Evolutionary conservation across 2,797 vertebrate genomes (phyloP).

Genomic region (Brotula barbata): DNA sequence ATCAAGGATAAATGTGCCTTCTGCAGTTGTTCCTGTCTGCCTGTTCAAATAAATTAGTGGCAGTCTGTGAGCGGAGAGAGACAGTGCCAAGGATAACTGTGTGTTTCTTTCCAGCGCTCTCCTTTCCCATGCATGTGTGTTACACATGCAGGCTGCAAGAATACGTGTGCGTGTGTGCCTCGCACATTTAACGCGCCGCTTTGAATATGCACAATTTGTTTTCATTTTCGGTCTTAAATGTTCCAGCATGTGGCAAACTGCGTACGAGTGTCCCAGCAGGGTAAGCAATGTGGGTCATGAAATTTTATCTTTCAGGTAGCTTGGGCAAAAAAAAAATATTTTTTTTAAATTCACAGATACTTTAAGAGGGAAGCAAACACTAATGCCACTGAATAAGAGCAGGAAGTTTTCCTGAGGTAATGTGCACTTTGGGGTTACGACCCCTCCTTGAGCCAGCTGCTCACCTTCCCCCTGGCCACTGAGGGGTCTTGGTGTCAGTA

Average conservation of each 20-base stretch:
- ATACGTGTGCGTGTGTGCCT: conserved; percentile 14
- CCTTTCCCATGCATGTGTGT: conserved; percentile 20
- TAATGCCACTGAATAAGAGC: conserved; percentile 43
- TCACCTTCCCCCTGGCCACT: conserved; percentile 73
- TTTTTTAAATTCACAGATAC: conserved; percentile 14
- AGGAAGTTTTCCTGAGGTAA: conserved; percentile 65
- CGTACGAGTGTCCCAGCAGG: conserved; percentile 41
- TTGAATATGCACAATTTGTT: conserved; percentile 25
- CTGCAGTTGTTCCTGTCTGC: conserved; percentile 60
- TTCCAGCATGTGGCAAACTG: conserved; percentile 46
- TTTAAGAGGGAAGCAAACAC: conserved; percentile 34
- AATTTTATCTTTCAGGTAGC: conserved; percentile 47
- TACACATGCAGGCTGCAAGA: conserved; percentile 14
- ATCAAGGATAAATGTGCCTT: conserved; percentile 57
- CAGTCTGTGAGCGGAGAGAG: conserved; percentile 36
- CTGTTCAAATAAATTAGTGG: conserved; percentile 63
- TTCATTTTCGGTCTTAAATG: conserved; percentile 30
- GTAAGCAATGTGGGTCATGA: conserved; percentile 23
- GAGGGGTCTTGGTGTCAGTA: conserved; percentile 50
- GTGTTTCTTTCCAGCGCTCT: conserved; percentile 39
- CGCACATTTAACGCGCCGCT: conserved; percentile 17
- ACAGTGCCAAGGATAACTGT: conserved; percentile 40
- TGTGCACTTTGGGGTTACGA: conserved; percentile 59
- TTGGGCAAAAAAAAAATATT: conserved; percentile 32
- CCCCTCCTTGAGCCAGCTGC: conserved; percentile 69